These are phyloP conservation scores for Xanthorhoe spadicearia DNA, from an alignment of 2,888 invertebrate genomes.

Conservation along the genomic window DNA sequence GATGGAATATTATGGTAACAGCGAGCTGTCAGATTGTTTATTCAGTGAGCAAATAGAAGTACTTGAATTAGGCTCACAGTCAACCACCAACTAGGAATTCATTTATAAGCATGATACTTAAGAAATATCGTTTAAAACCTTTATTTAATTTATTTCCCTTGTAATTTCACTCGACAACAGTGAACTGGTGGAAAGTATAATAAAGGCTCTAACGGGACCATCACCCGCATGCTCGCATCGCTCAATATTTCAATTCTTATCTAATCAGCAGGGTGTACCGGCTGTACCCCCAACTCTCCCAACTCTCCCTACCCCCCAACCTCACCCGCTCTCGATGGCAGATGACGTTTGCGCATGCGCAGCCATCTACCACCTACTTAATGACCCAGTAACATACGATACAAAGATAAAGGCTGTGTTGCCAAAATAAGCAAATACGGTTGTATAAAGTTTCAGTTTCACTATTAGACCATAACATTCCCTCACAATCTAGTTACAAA, in stretches of 20 bases:
- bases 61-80: no score
- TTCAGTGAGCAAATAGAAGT: no score
- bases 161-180: not conserved
- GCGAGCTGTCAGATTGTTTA: no score
- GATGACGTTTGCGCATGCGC: conserved; percentile 29
- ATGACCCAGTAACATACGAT: conserved; percentile 48
- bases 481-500: no score
- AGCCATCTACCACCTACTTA: conserved; percentile 39
- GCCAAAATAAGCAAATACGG: conserved; percentile 4
- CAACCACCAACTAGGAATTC: no score
- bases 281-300: conserved; percentile 20
- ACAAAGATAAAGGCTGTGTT: conserved; percentile 1
- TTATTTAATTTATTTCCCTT: no score
- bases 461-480: no score
- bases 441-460: no score
- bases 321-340: conserved; percentile 8
- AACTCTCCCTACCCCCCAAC: conserved; percentile 8
- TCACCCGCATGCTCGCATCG: conserved; percentile 27
- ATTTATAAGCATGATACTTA: no score
- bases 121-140: no score
- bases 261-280: conserved; percentile 44
- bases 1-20: no score
- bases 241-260: conserved; percentile 49
- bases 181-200: not conserved
- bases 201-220: conserved; percentile 20